Conservation (phyloP, 2,797 vertebrate species). For the Rhynchotus rufescens region DNA sequence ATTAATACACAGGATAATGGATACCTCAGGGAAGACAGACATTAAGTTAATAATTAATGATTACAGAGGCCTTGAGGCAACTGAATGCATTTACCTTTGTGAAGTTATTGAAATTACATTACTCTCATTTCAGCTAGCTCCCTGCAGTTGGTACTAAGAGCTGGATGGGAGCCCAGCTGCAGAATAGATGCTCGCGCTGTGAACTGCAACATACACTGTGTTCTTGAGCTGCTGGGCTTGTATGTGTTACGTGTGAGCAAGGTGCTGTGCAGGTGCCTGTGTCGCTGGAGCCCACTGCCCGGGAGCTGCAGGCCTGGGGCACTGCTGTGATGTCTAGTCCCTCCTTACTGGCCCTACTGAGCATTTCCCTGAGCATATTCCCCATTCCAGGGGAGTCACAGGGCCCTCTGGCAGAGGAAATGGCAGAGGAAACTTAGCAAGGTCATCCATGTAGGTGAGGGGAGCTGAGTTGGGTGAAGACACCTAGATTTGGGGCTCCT, state of each 20-base stretch:
- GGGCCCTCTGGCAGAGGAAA: background rate
- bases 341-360: background rate
- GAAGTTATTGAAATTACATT: conserved; percentile 35
- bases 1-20: conserved; percentile 72
- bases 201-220: background rate
- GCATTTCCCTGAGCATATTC: background rate
- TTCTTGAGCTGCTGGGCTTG: background rate
- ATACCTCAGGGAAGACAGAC: conserved; percentile 70
- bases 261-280: background rate
- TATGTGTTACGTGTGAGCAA: background rate
- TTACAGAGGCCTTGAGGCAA: conserved; percentile 69
- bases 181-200: background rate
- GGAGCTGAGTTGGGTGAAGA: background rate
- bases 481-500: background rate
- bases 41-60: conserved; percentile 78
- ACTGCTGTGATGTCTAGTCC: background rate
- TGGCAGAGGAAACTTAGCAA: background rate
- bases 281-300: fast-evolving
- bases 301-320: background rate
- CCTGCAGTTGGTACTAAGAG: background rate
- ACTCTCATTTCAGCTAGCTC: conserved; percentile 27
- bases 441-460: background rate
- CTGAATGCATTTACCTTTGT: conserved; percentile 64
- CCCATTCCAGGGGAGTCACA: background rate
- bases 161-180: conserved; percentile 9